Conservation (phyloP, 1,140 invertebrate genomes). For the Geopemphigus sp. region DNA sequence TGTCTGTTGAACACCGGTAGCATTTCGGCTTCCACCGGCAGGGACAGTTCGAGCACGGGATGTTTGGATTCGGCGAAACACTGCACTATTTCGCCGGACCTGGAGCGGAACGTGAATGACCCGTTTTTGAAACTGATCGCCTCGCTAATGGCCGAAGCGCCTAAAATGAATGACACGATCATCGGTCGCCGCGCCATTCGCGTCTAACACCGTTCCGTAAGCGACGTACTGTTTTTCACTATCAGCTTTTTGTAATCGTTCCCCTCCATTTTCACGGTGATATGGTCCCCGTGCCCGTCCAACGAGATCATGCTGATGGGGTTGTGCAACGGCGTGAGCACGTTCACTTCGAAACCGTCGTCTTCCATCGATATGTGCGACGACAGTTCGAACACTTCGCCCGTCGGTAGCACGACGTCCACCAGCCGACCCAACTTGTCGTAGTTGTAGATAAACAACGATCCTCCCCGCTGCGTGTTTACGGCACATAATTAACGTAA, state of each 20-base stretch:
- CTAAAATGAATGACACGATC: no score
- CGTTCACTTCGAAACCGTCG: slow-evolving; percentile 71
- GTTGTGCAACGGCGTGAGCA: slow-evolving; percentile 56
- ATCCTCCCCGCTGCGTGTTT: slow-evolving; percentile 66
- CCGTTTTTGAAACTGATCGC: slow-evolving; percentile 75
- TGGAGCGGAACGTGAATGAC: slow-evolving; percentile 68
- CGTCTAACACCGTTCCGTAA: no score
- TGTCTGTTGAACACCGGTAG: slow-evolving; percentile 83
- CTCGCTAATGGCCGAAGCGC: slow-evolving; percentile 57
- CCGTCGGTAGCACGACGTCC: slow-evolving; percentile 82
- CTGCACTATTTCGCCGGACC: slow-evolving; percentile 67
- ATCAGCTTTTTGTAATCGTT: slow-evolving; percentile 54
- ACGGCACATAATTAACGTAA: no score
- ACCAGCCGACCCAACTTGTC: slow-evolving; percentile 80
- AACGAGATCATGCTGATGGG: slow-evolving; percentile 52
- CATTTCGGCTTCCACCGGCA: slow-evolving; percentile 90
- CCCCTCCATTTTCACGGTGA: slow-evolving; percentile 54
- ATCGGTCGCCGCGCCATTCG: no score
- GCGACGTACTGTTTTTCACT: slow-evolving; percentile 54
- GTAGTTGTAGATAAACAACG: slow-evolving; percentile 86
- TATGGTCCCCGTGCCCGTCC: slow-evolving; percentile 34
- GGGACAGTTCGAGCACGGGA: slow-evolving; percentile 78
- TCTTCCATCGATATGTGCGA: slow-evolving; percentile 69
- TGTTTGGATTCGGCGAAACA: slow-evolving; percentile 78
- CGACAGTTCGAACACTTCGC: slow-evolving; percentile 76